These are phyloP conservation scores for Drosophila neonasuta DNA, from an alignment of 2,888 invertebrate species.

Conservation along the genomic window DNA sequence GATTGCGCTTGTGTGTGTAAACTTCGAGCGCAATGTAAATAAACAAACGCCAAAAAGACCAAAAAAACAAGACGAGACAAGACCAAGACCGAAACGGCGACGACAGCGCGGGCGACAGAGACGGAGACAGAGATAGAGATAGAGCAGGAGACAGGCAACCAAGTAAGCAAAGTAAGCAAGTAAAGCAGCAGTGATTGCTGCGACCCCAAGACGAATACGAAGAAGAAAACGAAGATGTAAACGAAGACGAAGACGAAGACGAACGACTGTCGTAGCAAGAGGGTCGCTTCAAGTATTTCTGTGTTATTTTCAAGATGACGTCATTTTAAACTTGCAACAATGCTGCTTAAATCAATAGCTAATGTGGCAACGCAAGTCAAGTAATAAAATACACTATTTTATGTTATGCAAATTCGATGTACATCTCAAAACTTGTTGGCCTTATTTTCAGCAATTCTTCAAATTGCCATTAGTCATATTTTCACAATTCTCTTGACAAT, in stretches of 20 bases:
- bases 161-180: neutral
- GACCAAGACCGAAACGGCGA: constrained; percentile 33
- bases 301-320: constrained; percentile 5
- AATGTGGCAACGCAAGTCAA: neutral
- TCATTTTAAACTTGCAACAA: neutral
- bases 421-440: neutral
- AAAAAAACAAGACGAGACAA: constrained; percentile 29
- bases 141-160: neutral
- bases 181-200: constrained; percentile 2
- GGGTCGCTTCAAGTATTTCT: constrained; percentile 16
- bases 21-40: constrained; percentile 75
- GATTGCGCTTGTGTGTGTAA: constrained; percentile 56
- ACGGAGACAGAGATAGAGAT: constrained; percentile 8
- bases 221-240: neutral
- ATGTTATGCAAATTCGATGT: neutral
- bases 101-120: constrained; percentile 3
- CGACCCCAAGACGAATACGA: neutral
- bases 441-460: neutral
- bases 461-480: too few relatives aligned
- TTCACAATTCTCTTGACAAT: neutral
- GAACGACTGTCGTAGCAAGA: constrained; percentile 15
- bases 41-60: constrained; percentile 67
- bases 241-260: constrained; percentile 14
- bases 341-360: neutral
- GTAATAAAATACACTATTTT: neutral